Percentiles rank a stretch among this genome's conserved stretches.
These are phyloP conservation scores for Oligia latruncula DNA, from an alignment of 2,888 invertebrate species.

Conservation along the genomic window DNA sequence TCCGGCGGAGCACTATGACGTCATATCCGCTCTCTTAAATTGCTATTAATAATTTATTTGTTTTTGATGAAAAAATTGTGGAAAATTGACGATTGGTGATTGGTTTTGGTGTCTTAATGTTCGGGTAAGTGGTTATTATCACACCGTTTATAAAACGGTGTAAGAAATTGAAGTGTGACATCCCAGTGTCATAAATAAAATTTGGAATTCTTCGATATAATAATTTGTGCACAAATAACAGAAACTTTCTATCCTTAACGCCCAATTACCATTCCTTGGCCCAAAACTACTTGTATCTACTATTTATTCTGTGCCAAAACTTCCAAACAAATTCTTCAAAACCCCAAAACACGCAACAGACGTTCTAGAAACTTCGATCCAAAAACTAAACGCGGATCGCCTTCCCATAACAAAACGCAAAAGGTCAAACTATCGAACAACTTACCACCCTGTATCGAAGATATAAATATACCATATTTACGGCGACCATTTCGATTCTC, in stretches of 20 bases:
- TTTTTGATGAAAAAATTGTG: slow-evolving; percentile 54
- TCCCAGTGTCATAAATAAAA: not conserved
- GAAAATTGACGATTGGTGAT: not conserved
- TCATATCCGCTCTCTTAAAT: slow-evolving; percentile 76
- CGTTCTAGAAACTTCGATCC: slow-evolving; percentile 26
- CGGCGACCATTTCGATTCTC: slow-evolving; percentile 69
- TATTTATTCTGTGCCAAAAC: slow-evolving; percentile 4
- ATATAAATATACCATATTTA: slow-evolving; percentile 70
- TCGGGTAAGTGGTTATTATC: not conserved
- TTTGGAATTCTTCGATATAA: not conserved
- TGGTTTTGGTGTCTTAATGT: not conserved
- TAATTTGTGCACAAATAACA: not conserved
- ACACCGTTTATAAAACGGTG: not conserved
- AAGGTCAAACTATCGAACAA: slow-evolving; percentile 66
- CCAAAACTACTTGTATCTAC: not conserved
- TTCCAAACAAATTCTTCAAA: slow-evolving; percentile 19
- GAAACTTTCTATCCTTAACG: not conserved
- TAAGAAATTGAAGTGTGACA: not conserved
- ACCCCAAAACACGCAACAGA: slow-evolving; percentile 23
- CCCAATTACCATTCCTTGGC: slow-evolving; percentile 12
- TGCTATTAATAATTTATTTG: slow-evolving; percentile 72
- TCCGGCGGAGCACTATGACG: slow-evolving; percentile 74
- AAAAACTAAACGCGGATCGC: slow-evolving; percentile 39
- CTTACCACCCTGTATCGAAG: slow-evolving; percentile 60
- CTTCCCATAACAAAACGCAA: slow-evolving; percentile 55